Base-by-base conservation (phyloP, 2,113 vertebrate species). In the Euleptes europaea region DNA sequence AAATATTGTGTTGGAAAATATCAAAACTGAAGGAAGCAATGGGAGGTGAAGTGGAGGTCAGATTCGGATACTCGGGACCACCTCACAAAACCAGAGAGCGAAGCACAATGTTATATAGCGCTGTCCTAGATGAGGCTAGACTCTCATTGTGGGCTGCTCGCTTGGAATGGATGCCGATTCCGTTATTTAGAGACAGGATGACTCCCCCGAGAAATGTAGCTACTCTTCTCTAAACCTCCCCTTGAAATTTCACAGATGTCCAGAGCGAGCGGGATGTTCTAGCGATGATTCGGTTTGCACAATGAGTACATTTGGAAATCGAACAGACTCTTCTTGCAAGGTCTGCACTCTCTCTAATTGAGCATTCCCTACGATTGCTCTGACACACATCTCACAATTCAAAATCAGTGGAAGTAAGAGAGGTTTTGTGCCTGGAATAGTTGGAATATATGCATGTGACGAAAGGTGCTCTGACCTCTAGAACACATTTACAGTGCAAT, bases 1-100 rank as follows among this genome's bases (percentile, higher is more conserved):
- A 8, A 86, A 86, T 87, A 54, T 40, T 13, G 26, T 42, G 21
- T 38, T 72, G n/a, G 71, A 4, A 87, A 70, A 86, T 47, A 74
- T 80, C 23, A 33, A 14, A 1, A 71, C 35, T 42, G 67, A 83
- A 49, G 28, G 5, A 82, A 71, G 87, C 80, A 66, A 9, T 49
- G 0, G 11, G 14, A 11, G 80, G 15, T 81, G 21, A 80, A 87
- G 57, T 69, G 82, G 82, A 75, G 40, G 57, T 11, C 67, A 86
- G 84, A 26, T 15, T 0, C 21, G 65, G 76, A 23, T 15, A 26
- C 21, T 15, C 21, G 21, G 67, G n/a, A 78, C 38, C 35, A 28
- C 21, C 33, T 12, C 5, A 44, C 49, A 35, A 71, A 57, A 38
- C 1, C 28, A 44, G 17, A 14, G 19, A 63, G 54, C 17, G 1